phyloP scores from a whole-genome alignment of 2,113 vertebrate genomes.

The Fukomys damarensis region DNA sequence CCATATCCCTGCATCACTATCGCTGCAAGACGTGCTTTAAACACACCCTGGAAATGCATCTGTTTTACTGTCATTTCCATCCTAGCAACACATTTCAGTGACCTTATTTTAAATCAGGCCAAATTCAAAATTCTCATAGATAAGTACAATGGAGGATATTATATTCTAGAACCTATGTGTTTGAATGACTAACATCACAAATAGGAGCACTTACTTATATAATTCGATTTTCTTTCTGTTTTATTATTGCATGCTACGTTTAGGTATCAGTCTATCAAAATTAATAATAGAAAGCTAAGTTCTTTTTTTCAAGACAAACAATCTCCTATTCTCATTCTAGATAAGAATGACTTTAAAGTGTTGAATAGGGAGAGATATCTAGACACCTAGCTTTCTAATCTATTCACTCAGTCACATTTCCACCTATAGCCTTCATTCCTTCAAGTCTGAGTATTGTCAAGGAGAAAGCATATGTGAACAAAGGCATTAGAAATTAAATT shows the following conservation, averaged over 20 bases:
- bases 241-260: neutral
- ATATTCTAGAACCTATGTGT: neutral
- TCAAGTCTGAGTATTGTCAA: neutral
- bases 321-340: neutral
- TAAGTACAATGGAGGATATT: neutral
- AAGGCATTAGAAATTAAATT: neutral
- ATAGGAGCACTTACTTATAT: neutral
- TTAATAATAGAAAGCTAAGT: neutral
- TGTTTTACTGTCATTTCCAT: neutral
- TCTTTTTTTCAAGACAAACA: neutral
- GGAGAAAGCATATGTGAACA: neutral
- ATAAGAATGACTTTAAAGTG: neutral
- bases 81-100: neutral
- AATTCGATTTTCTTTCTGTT: neutral
- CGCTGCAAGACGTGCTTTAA: constrained; percentile 39
- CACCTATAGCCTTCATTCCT: neutral
- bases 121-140: constrained; percentile 30
- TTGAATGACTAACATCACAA: neutral
- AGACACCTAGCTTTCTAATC: neutral
- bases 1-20: constrained; percentile 56
- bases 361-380: neutral
- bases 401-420: neutral
- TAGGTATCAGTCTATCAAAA: neutral
- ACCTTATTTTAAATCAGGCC: neutral
- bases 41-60: constrained; percentile 53